Percentiles rank a stretch among this genome's conserved stretches.
Evolutionary conservation across 2,797 vertebrate genomes (phyloP).

Genomic region (Gobionotothen gibberifrons): DNA sequence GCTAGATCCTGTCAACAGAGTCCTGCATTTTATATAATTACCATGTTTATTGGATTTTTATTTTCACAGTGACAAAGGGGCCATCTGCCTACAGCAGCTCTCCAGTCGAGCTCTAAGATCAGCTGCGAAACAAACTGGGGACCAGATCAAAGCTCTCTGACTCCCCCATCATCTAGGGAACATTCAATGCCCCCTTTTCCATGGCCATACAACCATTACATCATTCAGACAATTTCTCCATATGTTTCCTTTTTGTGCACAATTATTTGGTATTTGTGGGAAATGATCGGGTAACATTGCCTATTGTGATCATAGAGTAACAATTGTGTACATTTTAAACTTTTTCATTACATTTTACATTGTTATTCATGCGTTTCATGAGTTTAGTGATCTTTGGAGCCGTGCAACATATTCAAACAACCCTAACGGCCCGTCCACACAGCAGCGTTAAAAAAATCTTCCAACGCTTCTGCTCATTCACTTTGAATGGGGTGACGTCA

Average conservation of each 20-base stretch:
- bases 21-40: slow-evolving; percentile 85
- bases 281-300: background rate
- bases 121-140: slow-evolving; percentile 76
- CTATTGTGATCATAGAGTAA: background rate
- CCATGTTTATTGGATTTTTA: slow-evolving; percentile 91
- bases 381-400: slow-evolving; percentile 5
- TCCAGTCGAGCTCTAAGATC: slow-evolving; percentile 73
- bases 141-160: slow-evolving; percentile 72
- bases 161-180: slow-evolving; percentile 45
- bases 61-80: slow-evolving; percentile 84
- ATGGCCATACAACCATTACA: background rate
- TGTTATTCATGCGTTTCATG: background rate
- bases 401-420: background rate
- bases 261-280: background rate
- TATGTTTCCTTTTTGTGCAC: background rate
- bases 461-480: too few species aligned
- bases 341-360: background rate
- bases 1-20: slow-evolving; percentile 73
- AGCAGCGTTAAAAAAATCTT: too few species aligned
- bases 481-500: too few species aligned
- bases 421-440: too few species aligned
- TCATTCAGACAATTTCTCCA: background rate
- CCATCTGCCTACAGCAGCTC: slow-evolving; percentile 85
- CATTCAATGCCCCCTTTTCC: slow-evolving; percentile 30
- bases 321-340: background rate